Conservation (phyloP, 2,888 invertebrate genomes). For the Drosophila putrida region DNA sequence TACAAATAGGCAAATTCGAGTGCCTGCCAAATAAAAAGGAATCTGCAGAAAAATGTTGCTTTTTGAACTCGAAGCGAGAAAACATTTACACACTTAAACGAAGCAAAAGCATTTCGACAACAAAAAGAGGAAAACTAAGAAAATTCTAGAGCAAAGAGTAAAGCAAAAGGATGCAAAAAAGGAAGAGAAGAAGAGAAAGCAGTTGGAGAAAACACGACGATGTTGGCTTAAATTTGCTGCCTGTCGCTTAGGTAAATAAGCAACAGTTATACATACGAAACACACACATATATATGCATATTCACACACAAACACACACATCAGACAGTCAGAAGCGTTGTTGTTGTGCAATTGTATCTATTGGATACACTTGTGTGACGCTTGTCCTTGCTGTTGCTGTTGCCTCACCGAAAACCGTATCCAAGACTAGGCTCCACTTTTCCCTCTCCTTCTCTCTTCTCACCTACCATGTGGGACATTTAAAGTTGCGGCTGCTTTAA, state of each 20-base stretch:
- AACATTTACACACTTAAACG: slow-evolving; percentile 81
- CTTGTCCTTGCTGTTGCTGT: slow-evolving; percentile 44
- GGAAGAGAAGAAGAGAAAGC: neutral
- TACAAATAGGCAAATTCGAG: slow-evolving; percentile 63
- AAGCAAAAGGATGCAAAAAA: slow-evolving; percentile 35
- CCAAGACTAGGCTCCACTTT: slow-evolving; percentile 13
- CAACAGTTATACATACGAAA: slow-evolving; percentile 53
- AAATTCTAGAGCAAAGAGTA: slow-evolving; percentile 40
- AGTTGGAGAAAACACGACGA: slow-evolving; percentile 6
- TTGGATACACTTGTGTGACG: slow-evolving; percentile 42
- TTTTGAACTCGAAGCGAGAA: slow-evolving; percentile 64
- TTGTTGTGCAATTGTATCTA: slow-evolving; percentile 50
- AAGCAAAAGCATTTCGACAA: slow-evolving; percentile 66
- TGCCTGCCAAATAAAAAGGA: slow-evolving; percentile 63
- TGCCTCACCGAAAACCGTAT: slow-evolving; percentile 27
- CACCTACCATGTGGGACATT: neutral
- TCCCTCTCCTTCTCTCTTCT: neutral
- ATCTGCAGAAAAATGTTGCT: slow-evolving; percentile 51
- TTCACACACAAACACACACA: slow-evolving; percentile 9
- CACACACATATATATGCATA: slow-evolving; percentile 8
- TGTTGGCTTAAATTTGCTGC: slow-evolving; percentile 62
- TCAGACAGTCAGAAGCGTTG: slow-evolving; percentile 10
- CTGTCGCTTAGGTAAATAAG: slow-evolving; percentile 76
- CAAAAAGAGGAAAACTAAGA: slow-evolving; percentile 42
- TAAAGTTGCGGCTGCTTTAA: slow-evolving; percentile 14